Percentiles rank a stretch among this genome's conserved stretches.
phyloP scores from a whole-genome alignment of 2,113 vertebrate species.

The Romanogobio albipinnatus region DNA sequence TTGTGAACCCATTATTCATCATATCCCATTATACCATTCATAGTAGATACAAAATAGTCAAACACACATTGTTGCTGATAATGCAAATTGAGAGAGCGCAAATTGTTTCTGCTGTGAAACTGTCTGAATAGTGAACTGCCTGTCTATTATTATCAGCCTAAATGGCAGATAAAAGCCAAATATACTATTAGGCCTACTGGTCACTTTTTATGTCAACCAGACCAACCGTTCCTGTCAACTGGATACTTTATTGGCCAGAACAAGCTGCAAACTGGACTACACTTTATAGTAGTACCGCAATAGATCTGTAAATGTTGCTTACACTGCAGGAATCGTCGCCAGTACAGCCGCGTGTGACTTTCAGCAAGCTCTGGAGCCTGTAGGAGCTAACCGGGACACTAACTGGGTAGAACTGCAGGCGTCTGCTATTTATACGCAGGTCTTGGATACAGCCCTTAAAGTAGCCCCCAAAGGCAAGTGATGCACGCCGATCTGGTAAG shows the following conservation, averaged over 20 bases:
- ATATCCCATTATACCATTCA: not conserved
- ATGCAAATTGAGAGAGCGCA: not conserved
- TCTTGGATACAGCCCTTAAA: conserved; percentile 95
- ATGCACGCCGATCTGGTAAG: conserved; percentile 76
- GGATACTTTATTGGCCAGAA: not conserved
- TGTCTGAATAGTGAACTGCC: too few relatives aligned
- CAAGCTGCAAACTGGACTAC: not conserved
- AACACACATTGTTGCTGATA: not conserved
- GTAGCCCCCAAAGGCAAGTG: conserved; percentile 76
- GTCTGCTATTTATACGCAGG: conserved; percentile 80
- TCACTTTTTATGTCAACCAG: not conserved
- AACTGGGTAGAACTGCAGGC: conserved; percentile 85
- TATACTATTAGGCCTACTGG: not conserved
- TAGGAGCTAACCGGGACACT: conserved; percentile 57
- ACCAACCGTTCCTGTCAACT: not conserved
- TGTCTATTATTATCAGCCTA: too few relatives aligned
- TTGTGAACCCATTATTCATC: not conserved
- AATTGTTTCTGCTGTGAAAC: not conserved
- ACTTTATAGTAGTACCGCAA: not conserved
- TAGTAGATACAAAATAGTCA: not conserved
- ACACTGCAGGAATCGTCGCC: conserved; percentile 85
- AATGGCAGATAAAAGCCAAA: not conserved
- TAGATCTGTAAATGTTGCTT: conserved; percentile 56
- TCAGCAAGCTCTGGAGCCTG: conserved; percentile 68
- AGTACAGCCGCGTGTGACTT: conserved; percentile 80